Conservation (phyloP, 2,888 invertebrate genomes). For the Chloroclystis v-ata region DNA sequence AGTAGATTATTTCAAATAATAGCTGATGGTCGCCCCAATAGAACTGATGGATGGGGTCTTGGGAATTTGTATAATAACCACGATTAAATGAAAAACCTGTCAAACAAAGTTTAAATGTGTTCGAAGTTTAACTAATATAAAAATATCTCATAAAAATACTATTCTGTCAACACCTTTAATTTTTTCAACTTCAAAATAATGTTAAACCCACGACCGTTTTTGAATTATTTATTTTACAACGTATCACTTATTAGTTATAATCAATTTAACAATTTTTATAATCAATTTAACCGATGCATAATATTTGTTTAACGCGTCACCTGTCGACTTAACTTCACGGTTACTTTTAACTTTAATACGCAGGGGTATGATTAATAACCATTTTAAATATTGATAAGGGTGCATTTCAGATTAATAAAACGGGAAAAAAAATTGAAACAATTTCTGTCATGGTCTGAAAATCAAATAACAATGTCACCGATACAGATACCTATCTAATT, state of each 20-base stretch:
- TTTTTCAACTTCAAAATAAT: not conserved
- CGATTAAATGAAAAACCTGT: too few relatives aligned
- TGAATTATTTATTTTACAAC: constrained; percentile 1
- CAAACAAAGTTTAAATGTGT: too few relatives aligned
- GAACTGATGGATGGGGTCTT: too few relatives aligned
- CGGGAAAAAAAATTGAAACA: not conserved
- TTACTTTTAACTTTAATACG: constrained; percentile 3
- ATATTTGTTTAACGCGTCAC: constrained; percentile 28
- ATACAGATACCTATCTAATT: too few relatives aligned
- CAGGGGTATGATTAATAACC: constrained; percentile 1
- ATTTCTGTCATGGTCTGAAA: too few relatives aligned
- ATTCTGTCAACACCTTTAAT: too few relatives aligned
- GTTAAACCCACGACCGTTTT: not conserved
- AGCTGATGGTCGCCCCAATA: too few relatives aligned
- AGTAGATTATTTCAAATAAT: too few relatives aligned
- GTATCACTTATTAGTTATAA: constrained; percentile 23
- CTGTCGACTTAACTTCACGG: constrained; percentile 21
- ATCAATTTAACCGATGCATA: constrained; percentile 30
- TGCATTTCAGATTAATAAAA: not conserved
- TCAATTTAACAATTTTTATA: constrained; percentile 28
- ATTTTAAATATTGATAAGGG: not conserved
- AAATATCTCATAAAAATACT: too few relatives aligned
- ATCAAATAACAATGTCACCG: too few relatives aligned
- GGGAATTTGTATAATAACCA: too few relatives aligned
- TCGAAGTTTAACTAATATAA: too few relatives aligned